Evolutionary conservation across 1,140 invertebrate genomes (phyloP).

Genomic region (Saxidomus purpurata): DNA sequence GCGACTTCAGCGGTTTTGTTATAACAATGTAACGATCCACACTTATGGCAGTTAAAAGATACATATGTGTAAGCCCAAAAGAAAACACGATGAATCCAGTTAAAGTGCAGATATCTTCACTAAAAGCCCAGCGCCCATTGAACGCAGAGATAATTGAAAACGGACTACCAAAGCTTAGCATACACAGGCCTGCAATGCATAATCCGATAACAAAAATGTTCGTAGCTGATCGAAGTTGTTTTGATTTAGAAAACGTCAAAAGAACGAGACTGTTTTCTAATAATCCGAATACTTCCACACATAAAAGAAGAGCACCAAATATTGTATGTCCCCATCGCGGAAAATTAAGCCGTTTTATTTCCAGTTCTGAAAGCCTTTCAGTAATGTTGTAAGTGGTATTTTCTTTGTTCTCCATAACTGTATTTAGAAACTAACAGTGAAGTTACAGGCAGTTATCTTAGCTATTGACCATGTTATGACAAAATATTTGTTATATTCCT

Average conservation of each 20-base stretch:
- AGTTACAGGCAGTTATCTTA: too few relatives aligned
- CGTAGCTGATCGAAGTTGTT: constrained; percentile 59
- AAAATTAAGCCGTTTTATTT: constrained; percentile 33
- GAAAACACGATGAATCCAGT: constrained; percentile 69
- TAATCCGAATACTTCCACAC: constrained; percentile 55
- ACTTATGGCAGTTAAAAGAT: constrained; percentile 67
- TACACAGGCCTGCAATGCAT: constrained; percentile 63
- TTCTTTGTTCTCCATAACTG: too few relatives aligned
- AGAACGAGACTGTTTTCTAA: constrained; percentile 65
- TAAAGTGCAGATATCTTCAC: constrained; percentile 34
- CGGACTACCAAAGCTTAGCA: constrained; percentile 58
- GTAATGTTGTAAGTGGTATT: not conserved
- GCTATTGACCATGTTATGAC: too few relatives aligned
- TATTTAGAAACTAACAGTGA: too few relatives aligned
- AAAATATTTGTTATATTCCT: too few relatives aligned
- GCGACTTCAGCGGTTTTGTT: constrained; percentile 54
- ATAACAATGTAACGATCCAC: constrained; percentile 72
- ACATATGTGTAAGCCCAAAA: constrained; percentile 67
- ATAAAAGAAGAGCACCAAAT: constrained; percentile 41
- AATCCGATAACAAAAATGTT: constrained; percentile 67
- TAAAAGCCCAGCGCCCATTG: constrained; percentile 30
- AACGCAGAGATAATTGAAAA: constrained; percentile 44
- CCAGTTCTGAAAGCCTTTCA: not conserved
- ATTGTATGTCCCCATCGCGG: constrained; percentile 35
- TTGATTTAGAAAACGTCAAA: constrained; percentile 60